Percentiles rank a stretch among this genome's conserved stretches.
Conservation (phyloP, 2,113 vertebrate genomes). For the Globicephala melas region DNA sequence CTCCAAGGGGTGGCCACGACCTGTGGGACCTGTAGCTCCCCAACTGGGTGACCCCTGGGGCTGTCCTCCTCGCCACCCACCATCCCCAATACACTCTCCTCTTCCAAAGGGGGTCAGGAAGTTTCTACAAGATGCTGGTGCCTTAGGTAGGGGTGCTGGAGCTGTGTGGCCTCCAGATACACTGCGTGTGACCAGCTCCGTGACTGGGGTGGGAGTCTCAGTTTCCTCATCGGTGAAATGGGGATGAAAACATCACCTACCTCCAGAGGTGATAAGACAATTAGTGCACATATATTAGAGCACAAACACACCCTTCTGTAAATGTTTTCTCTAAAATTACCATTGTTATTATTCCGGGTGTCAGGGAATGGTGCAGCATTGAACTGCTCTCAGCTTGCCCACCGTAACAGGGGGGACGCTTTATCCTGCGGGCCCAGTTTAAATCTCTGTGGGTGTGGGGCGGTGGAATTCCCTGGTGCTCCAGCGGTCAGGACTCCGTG, state of each 20-base stretch:
- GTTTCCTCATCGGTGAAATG: not conserved
- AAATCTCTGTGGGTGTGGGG: not conserved
- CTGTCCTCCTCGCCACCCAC: not conserved
- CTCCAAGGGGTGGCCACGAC: not conserved
- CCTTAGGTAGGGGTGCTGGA: not conserved
- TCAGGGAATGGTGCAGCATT: not conserved
- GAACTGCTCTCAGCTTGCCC: not conserved
- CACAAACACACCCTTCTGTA: not conserved
- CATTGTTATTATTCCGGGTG: not conserved
- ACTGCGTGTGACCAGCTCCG: not conserved
- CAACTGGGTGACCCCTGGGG: not conserved
- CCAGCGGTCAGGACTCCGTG: too few species aligned
- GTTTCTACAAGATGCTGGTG: not conserved
- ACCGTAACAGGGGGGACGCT: not conserved
- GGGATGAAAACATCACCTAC: not conserved
- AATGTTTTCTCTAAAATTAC: not conserved
- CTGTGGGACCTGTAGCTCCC: not conserved
- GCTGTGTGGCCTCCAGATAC: not conserved
- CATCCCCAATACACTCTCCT: not conserved
- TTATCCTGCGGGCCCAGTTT: not conserved
- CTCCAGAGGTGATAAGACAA: not conserved
- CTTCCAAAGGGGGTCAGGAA: not conserved
- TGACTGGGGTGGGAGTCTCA: not conserved
- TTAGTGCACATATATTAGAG: not conserved
- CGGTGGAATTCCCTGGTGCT: too few species aligned